A percentile compares a stretch with the other conserved stretches of the same genome.
Evolutionary conservation across 2,113 vertebrate species (phyloP).

Genomic region (Ptyas mucosa): DNA sequence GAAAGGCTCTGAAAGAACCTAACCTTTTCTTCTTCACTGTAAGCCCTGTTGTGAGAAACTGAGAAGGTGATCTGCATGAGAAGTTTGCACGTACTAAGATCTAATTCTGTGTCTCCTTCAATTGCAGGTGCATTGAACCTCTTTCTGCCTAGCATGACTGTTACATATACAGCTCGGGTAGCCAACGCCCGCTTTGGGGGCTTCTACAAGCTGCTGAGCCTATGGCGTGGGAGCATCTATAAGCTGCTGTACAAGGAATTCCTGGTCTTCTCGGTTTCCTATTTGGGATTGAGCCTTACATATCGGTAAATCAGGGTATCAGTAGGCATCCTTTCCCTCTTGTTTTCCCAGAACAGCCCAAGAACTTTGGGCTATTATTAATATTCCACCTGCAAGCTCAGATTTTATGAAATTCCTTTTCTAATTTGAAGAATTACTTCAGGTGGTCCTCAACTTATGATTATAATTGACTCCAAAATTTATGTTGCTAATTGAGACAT

Average conservation of each 20-base stretch:
- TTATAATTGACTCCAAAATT: no score
- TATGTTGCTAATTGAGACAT: no score
- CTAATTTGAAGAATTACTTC: neutral
- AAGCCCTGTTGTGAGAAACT: neutral
- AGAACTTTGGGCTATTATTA: neutral
- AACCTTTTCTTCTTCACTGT: neutral
- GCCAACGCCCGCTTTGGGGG: conserved; percentile 90
- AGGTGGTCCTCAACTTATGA: no score
- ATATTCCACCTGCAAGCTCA: neutral
- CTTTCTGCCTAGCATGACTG: conserved; percentile 72
- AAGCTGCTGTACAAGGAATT: conserved; percentile 90
- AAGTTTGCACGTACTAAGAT: neutral
- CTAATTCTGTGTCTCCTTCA: neutral
- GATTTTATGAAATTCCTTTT: neutral
- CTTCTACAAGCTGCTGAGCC: conserved; percentile 86
- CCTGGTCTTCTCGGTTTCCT: conserved; percentile 82
- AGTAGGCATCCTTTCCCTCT: neutral
- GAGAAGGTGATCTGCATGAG: neutral
- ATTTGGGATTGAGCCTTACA: conserved; percentile 80
- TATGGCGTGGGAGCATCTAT: conserved; percentile 94
- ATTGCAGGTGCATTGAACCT: neutral
- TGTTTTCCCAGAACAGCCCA: neutral
- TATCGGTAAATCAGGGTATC: conserved; percentile 76
- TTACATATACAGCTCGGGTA: conserved; percentile 88
- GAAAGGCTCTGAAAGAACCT: neutral